Evolutionary conservation across 2,113 vertebrate genomes (phyloP).

Genomic region (Mormyrus lacerda): DNA sequence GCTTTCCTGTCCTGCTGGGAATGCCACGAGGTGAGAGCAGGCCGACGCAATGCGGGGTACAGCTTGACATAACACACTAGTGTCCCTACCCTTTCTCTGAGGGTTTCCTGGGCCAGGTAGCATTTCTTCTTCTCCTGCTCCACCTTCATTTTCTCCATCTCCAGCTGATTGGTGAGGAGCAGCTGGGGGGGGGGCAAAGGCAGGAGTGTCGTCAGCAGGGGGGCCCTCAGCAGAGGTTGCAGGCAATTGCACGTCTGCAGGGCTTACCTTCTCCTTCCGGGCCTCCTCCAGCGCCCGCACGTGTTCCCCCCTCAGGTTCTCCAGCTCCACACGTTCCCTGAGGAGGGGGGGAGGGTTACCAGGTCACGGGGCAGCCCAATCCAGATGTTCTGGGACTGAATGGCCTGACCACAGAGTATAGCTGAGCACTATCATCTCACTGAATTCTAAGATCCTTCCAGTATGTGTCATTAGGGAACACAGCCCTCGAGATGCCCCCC

Average conservation of each 20-base stretch:
- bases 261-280: conserved; percentile 86
- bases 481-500: background rate
- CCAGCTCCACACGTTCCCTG: conserved; percentile 83
- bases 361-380: background rate
- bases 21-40: conserved; percentile 13
- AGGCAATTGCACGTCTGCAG: background rate
- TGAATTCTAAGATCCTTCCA: background rate
- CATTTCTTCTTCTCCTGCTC: conserved; percentile 96
- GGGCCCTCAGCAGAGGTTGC: background rate
- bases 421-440: background rate
- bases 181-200: conserved; percentile 51
- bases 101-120: conserved; percentile 79
- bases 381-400: background rate
- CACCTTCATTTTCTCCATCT: conserved; percentile 97
- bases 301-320: conserved; percentile 82
- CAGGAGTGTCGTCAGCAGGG: background rate
- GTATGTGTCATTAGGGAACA: background rate
- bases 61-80: background rate
- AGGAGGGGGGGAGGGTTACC: conserved; percentile 6
- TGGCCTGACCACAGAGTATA: background rate
- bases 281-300: conserved; percentile 75
- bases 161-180: conserved; percentile 80
- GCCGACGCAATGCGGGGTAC: too few relatives aligned
- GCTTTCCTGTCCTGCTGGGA: conserved; percentile 72
- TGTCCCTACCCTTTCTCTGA: conserved; percentile 82